These are phyloP conservation scores for Gavialis gangeticus DNA, from an alignment of 2,113 vertebrate species.

Conservation along the genomic window DNA sequence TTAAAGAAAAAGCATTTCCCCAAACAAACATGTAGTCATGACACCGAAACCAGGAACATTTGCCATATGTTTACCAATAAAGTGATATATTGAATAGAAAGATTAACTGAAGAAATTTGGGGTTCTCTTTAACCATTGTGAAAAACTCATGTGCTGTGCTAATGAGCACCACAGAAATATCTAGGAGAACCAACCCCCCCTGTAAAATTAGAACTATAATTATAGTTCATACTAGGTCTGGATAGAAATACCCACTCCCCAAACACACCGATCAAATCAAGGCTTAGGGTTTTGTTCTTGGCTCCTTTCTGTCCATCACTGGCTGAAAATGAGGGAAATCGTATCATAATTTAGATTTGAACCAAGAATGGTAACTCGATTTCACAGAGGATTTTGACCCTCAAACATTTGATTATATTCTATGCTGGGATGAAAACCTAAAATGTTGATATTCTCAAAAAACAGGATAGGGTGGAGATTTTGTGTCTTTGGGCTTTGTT, in stretches of 20 bases:
- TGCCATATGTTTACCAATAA: background rate
- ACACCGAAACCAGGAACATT: background rate
- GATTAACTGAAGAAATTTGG: background rate
- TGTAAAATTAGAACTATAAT: background rate
- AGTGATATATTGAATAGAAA: background rate
- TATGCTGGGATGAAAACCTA: too few species aligned
- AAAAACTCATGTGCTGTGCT: background rate
- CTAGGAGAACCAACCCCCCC: background rate
- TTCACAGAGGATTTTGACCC: background rate
- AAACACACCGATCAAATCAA: background rate
- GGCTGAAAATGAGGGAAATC: background rate
- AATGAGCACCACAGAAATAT: background rate
- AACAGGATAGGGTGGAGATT: too few species aligned
- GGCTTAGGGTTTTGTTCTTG: background rate
- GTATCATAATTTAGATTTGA: background rate
- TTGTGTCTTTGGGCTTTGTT: too few species aligned
- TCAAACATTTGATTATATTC: background rate
- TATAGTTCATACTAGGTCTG: background rate
- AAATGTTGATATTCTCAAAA: too few species aligned
- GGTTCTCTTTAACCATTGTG: background rate
- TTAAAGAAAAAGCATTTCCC: background rate
- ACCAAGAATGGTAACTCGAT: background rate
- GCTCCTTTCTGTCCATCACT: background rate
- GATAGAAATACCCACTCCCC: background rate
- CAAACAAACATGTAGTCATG: background rate